Evolutionary conservation across 1,140 invertebrate species (phyloP).

Genomic region (Drosophila gunungcola): DNA sequence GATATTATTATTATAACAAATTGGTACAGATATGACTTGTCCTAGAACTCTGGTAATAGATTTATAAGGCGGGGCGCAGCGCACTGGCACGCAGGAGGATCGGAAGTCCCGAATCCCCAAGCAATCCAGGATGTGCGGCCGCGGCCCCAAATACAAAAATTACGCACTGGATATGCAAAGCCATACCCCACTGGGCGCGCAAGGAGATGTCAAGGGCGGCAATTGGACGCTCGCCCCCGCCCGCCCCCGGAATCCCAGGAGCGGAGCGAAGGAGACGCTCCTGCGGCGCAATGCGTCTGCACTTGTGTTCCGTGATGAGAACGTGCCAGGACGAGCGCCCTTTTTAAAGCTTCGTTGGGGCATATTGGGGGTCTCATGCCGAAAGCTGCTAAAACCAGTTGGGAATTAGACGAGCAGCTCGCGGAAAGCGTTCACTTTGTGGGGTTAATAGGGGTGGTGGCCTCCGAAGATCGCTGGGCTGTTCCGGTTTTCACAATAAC

Average conservation of each 20-base stretch:
- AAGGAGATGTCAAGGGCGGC: slow-evolving; percentile 58
- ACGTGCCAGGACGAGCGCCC: slow-evolving; percentile 74
- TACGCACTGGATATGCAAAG: slow-evolving; percentile 84
- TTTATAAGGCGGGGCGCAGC: slow-evolving; percentile 54
- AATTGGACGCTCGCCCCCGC: slow-evolving; percentile 61
- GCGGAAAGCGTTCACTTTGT: background rate
- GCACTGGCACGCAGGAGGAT: slow-evolving; percentile 63
- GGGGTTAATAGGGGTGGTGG: slow-evolving; percentile 3
- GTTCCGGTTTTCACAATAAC: background rate
- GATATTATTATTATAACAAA: no score
- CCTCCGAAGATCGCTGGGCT: slow-evolving; percentile 11
- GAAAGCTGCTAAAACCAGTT: slow-evolving; percentile 36
- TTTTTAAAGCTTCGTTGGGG: slow-evolving; percentile 25
- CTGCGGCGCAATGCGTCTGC: slow-evolving; percentile 76
- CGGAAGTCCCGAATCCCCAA: slow-evolving; percentile 3
- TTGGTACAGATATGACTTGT: slow-evolving; percentile 10
- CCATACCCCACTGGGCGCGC: slow-evolving; percentile 81
- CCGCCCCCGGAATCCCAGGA: background rate
- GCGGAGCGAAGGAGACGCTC: slow-evolving; percentile 36
- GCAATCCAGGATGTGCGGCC: slow-evolving; percentile 66
- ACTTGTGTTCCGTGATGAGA: slow-evolving; percentile 17
- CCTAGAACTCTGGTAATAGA: slow-evolving; percentile 10
- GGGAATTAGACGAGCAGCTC: slow-evolving; percentile 41
- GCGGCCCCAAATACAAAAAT: slow-evolving; percentile 74
- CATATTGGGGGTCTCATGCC: background rate